phyloP scores from a whole-genome alignment of 2,888 invertebrate species.

The Aleiodes alternator region DNA sequence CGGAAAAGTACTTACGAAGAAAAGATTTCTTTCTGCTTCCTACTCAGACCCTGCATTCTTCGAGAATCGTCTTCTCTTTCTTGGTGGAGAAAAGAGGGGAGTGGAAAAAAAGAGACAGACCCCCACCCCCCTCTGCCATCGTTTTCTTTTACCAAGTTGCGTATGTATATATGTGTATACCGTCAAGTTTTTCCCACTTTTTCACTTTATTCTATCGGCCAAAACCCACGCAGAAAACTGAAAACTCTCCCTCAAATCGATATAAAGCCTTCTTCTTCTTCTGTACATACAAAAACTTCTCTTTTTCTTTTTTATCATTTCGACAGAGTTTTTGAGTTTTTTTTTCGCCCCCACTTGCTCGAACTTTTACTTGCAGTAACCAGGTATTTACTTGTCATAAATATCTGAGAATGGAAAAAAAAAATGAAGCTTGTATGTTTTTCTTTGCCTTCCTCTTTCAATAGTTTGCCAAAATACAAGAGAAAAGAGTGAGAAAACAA shows the following conservation, averaged over 20 bases:
- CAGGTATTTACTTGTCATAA: conserved; percentile 67
- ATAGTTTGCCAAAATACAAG: too few species aligned
- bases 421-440: conserved; percentile 3
- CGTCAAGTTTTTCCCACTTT: conserved; percentile 33
- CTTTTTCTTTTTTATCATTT: conserved; percentile 3
- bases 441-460: neutral
- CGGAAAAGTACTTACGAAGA: conserved; percentile 35
- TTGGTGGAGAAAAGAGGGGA: too few species aligned
- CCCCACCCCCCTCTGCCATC: neutral
- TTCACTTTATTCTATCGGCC: conserved; percentile 39
- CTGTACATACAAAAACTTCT: conserved; percentile 10
- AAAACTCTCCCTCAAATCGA: conserved; percentile 52
- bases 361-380: conserved; percentile 53
- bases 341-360: neutral
- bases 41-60: neutral
- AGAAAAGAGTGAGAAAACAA: too few species aligned
- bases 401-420: conserved; percentile 53
- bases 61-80: neutral
- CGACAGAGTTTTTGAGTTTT: neutral
- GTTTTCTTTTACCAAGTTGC: neutral
- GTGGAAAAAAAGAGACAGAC: neutral
- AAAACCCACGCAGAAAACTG: conserved; percentile 49
- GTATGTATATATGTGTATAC: conserved; percentile 27
- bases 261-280: conserved; percentile 28
- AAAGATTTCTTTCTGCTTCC: conserved; percentile 16